Base-by-base conservation (phyloP, 2,888 invertebrate genomes). In the Eumerus sabulonum region DNA sequence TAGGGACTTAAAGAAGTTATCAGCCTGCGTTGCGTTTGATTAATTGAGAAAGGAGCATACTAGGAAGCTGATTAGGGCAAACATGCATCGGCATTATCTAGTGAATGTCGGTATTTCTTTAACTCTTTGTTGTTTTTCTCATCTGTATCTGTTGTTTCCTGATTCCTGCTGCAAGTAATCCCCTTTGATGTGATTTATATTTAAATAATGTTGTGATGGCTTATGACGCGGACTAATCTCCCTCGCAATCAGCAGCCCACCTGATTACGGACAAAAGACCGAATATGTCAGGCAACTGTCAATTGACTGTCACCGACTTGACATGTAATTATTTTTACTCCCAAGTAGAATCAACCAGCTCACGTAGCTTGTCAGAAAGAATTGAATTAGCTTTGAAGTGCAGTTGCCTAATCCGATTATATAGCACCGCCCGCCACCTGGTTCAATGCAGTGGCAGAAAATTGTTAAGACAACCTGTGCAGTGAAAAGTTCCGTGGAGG, bases 341-440 rank as follows among this genome's bases (percentile, higher is more conserved):
- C 62, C 54, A 71, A 60, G 68, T 64, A 67, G 59, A 68, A 57
- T 62, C 77, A 73, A 67, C 77, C 72, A 72, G 42, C 67, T 77
- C 77, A 73, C 63, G 73, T 72, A 72, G 14, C 72, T 67, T 77
- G 73, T 77, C 73, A 67, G 67, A 72, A 73, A 48, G 62, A 60
- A 77, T 77, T 67, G 67, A 73, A 72, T 72, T 77, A 72, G 67
- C 62, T 67, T 63, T 59, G 53, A 63, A 77, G 67, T 77, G 72
- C 73, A 72, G 67, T 72, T 67, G 66, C 72, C 72, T 77, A 73
- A 77, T 77, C 77, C 73, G 77, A 77, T 77, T 77, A 77, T 47
- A 63, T 36, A n/a, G 5, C 40, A 40, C 40, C 40, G n/a, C 11
- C 11, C 36, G 5, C 5, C 51, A 60, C 27, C 47, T 50, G 17